Evolutionary conservation across 2,797 vertebrate species (phyloP).

Genomic region (Pogoniulus pusillus): DNA sequence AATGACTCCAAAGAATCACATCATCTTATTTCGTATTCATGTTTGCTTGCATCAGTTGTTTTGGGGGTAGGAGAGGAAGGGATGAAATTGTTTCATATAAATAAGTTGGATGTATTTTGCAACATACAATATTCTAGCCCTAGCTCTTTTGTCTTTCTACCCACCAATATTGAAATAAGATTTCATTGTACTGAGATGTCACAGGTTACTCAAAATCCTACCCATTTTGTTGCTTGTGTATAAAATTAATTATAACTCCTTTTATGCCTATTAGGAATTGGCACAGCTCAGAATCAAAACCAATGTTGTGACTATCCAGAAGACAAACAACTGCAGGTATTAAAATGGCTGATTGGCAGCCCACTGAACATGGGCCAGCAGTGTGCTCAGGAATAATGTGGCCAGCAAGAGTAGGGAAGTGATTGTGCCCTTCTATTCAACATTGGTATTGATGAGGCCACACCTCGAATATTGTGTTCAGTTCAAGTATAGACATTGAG

Average conservation of each 20-base stretch:
- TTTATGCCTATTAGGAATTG: not conserved
- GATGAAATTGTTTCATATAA: conserved; percentile 20
- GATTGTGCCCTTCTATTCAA: too few species aligned
- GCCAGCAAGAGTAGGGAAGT: too few species aligned
- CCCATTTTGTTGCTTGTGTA: not conserved
- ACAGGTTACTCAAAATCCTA: not conserved
- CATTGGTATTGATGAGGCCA: too few species aligned
- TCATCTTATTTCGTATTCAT: conserved; percentile 26
- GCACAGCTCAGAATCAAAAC: not conserved
- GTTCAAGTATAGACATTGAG: too few species aligned
- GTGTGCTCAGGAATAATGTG: too few species aligned
- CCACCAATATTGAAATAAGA: not conserved
- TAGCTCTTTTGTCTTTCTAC: not conserved
- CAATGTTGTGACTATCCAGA: not conserved
- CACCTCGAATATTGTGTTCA: too few species aligned
- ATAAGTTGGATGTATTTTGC: not conserved
- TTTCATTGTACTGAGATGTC: not conserved
- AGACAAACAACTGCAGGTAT: not conserved
- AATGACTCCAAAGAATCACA: conserved; percentile 47
- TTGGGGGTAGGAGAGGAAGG: not conserved
- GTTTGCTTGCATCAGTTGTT: conserved; percentile 33
- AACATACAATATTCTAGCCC: not conserved
- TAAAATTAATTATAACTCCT: not conserved
- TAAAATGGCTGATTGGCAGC: not conserved
- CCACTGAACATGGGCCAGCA: not conserved